Evolutionary conservation across 2,797 vertebrate genomes (phyloP), one percentile per base, ranked within the genome.

Genomic region (Poeciliopsis turneri): DNA sequence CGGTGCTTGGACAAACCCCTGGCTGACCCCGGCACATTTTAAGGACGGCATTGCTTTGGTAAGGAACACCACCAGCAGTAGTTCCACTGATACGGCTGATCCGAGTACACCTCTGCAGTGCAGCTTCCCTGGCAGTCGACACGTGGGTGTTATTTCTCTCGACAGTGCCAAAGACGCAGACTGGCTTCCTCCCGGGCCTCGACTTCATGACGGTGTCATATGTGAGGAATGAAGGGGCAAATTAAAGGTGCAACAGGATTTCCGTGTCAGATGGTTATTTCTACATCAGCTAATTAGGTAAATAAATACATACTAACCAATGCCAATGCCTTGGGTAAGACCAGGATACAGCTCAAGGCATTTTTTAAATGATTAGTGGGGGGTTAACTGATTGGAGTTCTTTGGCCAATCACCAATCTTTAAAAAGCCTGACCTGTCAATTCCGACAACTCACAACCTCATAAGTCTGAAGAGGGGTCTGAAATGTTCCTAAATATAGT

Each of bases 151-250:
- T 36, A 92, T 77, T 92, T 93, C 87, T 83, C 90, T 53, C 33
- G 77, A 76, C 1, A 0, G 79, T 88, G 91, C 87, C 88, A 92
- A 92, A 90, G 90, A 90, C 75, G 88, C 77, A 88, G 88, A 78
- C 72, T 83, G 70, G 88, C 88, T 92, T 93, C 91, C 90, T 90
- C 72, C 78, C 39, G 78, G 79, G 84, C 87, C 85, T 84, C 86
- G 81, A n/a, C 88, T 86, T 78, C 86, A 86, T 47, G 66, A n/a
- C 75, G 51, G 87, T 87, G 88, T 86, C 82, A 89, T 36, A 80
- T 78, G 69, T 75, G 72, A 87, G 75, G 79, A 59, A 76, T 33
- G 72, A 76, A 64, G 79, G 75, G 79, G 88, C 72, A 86, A 81
- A 88, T 76, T 79, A 70, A 78, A 70, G 82, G 53, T 74, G 73